phyloP scores from a whole-genome alignment of 2,113 vertebrate species.

The Cyprinus carpio region DNA sequence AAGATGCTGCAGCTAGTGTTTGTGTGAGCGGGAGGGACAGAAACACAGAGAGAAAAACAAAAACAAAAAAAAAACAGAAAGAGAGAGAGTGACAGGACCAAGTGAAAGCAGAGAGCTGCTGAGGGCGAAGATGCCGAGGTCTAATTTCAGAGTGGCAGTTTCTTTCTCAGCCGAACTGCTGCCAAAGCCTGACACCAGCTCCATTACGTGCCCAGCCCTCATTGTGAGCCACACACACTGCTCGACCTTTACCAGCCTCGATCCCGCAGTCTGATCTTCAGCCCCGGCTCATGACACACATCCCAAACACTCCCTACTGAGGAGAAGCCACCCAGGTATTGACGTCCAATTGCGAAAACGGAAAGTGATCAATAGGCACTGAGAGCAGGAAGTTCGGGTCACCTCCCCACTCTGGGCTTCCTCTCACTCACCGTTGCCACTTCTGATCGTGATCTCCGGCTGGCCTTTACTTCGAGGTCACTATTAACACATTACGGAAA shows the following conservation, averaged over 20 bases:
- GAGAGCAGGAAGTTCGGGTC: slow-evolving; percentile 38
- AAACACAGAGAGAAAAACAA: neutral
- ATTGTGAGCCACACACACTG: neutral
- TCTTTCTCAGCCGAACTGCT: slow-evolving; percentile 42
- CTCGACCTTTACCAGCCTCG: slow-evolving; percentile 45
- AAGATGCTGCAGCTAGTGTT: neutral
- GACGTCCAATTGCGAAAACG: slow-evolving; percentile 41
- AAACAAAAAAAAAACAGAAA: neutral
- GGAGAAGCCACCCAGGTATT: slow-evolving; percentile 38
- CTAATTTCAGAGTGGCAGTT: slow-evolving; percentile 52
- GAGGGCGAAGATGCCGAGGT: slow-evolving; percentile 39
- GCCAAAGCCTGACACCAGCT: slow-evolving; percentile 53
- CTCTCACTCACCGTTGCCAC: neutral
- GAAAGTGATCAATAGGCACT: slow-evolving; percentile 29
- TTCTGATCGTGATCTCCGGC: neutral
- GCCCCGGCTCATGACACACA: slow-evolving; percentile 1
- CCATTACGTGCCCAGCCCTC: slow-evolving; percentile 32
- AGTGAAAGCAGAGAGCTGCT: slow-evolving; percentile 47
- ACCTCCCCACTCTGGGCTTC: slow-evolving; percentile 15
- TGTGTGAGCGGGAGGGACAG: slow-evolving; percentile 56
- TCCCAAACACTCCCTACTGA: slow-evolving; percentile 17
- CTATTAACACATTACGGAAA: slow-evolving; percentile 56
- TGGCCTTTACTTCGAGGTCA: slow-evolving; percentile 29
- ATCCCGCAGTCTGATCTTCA: slow-evolving; percentile 39
- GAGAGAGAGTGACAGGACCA: slow-evolving; percentile 6